phyloP scores from a whole-genome alignment of 2,113 vertebrate species.

The Lichenostomus cassidix region DNA sequence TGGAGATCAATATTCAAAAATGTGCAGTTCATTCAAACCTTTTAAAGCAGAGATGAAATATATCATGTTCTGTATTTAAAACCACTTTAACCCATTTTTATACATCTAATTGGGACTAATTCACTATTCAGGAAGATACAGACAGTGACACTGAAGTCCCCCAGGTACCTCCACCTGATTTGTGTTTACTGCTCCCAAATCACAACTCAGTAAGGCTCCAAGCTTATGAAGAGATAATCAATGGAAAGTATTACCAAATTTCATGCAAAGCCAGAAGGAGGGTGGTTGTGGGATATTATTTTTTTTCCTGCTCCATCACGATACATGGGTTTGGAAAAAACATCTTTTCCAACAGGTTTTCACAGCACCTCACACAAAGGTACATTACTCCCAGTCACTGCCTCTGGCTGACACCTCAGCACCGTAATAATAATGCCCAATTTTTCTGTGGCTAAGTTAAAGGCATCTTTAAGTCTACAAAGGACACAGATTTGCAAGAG shows the following conservation, averaged over 20 bases:
- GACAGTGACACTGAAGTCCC: neutral
- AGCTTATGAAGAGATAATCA: neutral
- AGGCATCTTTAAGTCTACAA: neutral
- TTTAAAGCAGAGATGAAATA: conserved; percentile 26
- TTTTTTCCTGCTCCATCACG: neutral
- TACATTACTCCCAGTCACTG: neutral
- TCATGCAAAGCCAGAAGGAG: neutral
- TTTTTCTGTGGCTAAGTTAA: neutral
- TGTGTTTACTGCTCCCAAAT: neutral
- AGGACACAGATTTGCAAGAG: neutral
- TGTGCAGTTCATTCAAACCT: neutral
- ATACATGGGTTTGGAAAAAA: neutral
- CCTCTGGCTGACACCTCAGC: neutral
- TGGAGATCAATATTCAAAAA: neutral
- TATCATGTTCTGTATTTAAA: neutral
- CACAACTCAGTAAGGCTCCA: neutral
- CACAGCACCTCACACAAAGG: neutral
- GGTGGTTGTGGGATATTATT: neutral
- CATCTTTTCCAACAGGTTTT: neutral
- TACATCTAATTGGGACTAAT: neutral
- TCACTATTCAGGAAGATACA: neutral
- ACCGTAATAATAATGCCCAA: neutral
- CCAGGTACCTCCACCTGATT: neutral
- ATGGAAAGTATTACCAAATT: neutral
- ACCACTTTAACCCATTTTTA: neutral